A percentile compares a stretch with the other conserved stretches of the same genome.
Conservation (phyloP, 2,797 vertebrate genomes). For the Parotocinclus haroldoi region DNA sequence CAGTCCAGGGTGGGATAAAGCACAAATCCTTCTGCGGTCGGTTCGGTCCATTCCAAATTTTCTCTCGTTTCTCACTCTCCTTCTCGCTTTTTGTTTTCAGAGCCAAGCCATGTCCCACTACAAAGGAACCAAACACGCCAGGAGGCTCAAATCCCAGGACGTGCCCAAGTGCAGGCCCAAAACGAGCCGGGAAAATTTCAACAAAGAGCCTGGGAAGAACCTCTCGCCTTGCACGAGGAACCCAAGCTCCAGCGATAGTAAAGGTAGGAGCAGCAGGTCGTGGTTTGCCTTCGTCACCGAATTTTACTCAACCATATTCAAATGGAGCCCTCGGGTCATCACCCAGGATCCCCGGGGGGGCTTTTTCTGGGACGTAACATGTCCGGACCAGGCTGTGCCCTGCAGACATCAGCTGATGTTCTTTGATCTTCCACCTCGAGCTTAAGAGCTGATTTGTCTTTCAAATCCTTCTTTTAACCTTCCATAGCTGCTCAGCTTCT, state of each 20-base stretch:
- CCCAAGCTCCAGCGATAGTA: constrained; percentile 76
- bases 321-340: neutral
- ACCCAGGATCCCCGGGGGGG: too few species aligned
- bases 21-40: neutral
- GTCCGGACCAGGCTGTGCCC: too few species aligned
- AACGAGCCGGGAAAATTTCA: constrained; percentile 73
- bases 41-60: neutral
- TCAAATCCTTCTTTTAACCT: too few species aligned
- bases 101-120: constrained; percentile 98
- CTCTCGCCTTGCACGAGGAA: constrained; percentile 68
- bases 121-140: constrained; percentile 99
- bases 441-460: too few species aligned
- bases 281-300: neutral
- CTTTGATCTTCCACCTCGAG: too few species aligned
- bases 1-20: neutral
- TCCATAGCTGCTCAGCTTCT: too few species aligned
- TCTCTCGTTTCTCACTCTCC: constrained; percentile 2
- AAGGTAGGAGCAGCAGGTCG: constrained; percentile 70
- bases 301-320: too few species aligned
- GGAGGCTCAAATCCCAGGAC: constrained; percentile 97
- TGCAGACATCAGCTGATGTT: too few species aligned
- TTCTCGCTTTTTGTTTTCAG: constrained; percentile 74
- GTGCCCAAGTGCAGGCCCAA: constrained; percentile 93
- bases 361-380: too few species aligned
- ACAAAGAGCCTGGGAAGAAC: constrained; percentile 81